Evolutionary conservation across 1,140 invertebrate genomes (phyloP).

Genomic region (Cotesia typhae): DNA sequence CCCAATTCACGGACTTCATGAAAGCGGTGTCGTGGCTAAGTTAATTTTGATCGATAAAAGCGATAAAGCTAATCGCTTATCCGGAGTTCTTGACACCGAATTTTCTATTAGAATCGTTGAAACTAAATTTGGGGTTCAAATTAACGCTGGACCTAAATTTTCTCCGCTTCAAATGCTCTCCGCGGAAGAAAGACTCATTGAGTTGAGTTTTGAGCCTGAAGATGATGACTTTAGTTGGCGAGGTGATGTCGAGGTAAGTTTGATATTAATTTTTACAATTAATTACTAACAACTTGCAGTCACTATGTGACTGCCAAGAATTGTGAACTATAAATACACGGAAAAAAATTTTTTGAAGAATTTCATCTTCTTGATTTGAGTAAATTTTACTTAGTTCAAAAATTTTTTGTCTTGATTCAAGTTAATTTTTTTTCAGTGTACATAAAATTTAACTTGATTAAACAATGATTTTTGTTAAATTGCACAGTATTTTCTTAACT

Average conservation of each 20-base stretch:
- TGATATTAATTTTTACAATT: too few species aligned
- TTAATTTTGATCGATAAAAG: constrained; percentile 64
- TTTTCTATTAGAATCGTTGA: constrained; percentile 73
- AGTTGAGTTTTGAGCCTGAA: constrained; percentile 55
- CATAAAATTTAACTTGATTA: too few species aligned
- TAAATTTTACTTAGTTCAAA: too few species aligned
- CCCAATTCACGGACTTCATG: constrained; percentile 76
- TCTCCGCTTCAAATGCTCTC: constrained; percentile 43
- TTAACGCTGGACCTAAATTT: constrained; percentile 52
- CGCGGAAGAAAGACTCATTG: constrained; percentile 42
- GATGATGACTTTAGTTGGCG: constrained; percentile 66
- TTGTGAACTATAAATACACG: too few species aligned
- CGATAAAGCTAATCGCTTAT: constrained; percentile 19
- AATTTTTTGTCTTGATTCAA: too few species aligned
- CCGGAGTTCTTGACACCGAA: constrained; percentile 72
- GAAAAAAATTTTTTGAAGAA: too few species aligned
- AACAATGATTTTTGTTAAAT: not conserved
- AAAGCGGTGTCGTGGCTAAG: constrained; percentile 78
- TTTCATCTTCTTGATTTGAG: too few species aligned
- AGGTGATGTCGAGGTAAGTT: constrained; percentile 70
- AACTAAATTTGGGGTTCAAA: constrained; percentile 66
- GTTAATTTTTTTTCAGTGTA: too few species aligned
- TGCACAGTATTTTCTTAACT: too few species aligned
- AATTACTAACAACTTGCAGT: too few species aligned
- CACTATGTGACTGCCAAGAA: too few species aligned